Conservation (phyloP, 2,113 vertebrate species). For the Anser cygnoides region DNA sequence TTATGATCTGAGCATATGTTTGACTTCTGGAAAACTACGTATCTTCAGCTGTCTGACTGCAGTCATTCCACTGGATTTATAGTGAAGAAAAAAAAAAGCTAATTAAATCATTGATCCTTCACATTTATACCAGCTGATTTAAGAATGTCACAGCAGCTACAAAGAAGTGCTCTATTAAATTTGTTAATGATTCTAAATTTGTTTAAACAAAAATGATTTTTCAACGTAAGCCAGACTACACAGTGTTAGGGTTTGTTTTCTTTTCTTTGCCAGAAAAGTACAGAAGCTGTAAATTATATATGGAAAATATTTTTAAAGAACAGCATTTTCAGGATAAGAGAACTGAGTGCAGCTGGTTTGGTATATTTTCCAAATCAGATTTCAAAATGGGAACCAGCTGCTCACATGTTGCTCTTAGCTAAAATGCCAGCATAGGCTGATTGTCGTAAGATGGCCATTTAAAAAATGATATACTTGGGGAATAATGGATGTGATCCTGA, state of each 20-base stretch:
- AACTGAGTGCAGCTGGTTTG: slow-evolving; percentile 55
- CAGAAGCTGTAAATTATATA: slow-evolving; percentile 67
- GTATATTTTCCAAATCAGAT: slow-evolving; percentile 68
- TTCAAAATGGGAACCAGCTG: slow-evolving; percentile 68
- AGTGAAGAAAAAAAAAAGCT: not conserved
- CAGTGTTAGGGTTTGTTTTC: slow-evolving; percentile 35
- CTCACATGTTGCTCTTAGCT: slow-evolving; percentile 39
- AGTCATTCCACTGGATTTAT: not conserved
- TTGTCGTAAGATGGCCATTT: not conserved
- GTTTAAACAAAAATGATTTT: not conserved
- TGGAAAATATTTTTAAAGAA: slow-evolving; percentile 69
- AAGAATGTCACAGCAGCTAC: not conserved
- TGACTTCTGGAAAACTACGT: not conserved
- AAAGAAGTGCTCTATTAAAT: not conserved
- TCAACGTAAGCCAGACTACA: slow-evolving; percentile 13
- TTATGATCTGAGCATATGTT: not conserved
- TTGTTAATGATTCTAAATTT: slow-evolving; percentile 14
- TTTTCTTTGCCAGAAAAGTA: slow-evolving; percentile 47
- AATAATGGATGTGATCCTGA: not conserved
- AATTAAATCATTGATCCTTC: not conserved
- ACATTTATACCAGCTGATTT: not conserved
- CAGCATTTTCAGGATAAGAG: slow-evolving; percentile 50
- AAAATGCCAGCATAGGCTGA: not conserved
- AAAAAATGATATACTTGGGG: not conserved
- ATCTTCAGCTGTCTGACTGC: not conserved